Evolutionary conservation across 1,140 invertebrate genomes (phyloP).

Genomic region (Aphidius ervi): DNA sequence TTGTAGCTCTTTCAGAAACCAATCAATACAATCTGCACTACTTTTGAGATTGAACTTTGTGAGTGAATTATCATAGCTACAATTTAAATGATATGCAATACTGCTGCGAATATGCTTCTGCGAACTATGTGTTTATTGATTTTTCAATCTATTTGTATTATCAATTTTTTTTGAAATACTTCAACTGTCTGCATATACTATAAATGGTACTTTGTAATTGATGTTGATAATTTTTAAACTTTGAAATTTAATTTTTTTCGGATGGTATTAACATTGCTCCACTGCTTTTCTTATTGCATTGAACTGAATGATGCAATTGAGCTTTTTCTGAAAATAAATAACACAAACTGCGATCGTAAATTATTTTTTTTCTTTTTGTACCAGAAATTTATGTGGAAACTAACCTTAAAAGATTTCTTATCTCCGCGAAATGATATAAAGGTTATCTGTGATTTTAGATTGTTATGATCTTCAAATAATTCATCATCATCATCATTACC

Average conservation of each 20-base stretch:
- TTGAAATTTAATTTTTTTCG: not conserved
- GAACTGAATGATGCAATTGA: not conserved
- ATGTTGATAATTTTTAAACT: constrained; percentile 35
- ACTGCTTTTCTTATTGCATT: not conserved
- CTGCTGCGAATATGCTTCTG: constrained; percentile 41
- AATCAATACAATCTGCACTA: too few relatives aligned
- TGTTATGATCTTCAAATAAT: not conserved
- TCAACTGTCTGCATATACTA: constrained; percentile 40
- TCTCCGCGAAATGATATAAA: constrained; percentile 2
- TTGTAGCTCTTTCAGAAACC: constrained; percentile 26
- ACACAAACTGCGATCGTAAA: not conserved
- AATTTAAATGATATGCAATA: constrained; percentile 45
- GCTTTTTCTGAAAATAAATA: not conserved
- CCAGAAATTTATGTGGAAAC: not conserved
- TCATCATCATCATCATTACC: not conserved
- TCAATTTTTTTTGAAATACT: constrained; percentile 29
- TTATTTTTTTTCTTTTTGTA: not conserved
- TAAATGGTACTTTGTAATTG: constrained; percentile 35
- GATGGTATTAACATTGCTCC: not conserved
- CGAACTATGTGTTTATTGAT: constrained; percentile 24
- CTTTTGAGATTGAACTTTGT: constrained; percentile 34
- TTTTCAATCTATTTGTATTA: not conserved
- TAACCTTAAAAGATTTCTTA: not conserved
- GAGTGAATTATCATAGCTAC: constrained; percentile 38
- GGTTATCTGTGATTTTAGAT: too few relatives aligned